Base-by-base conservation (phyloP, 2,113 vertebrate species). In the Trichomycterus rosablanca region DNA sequence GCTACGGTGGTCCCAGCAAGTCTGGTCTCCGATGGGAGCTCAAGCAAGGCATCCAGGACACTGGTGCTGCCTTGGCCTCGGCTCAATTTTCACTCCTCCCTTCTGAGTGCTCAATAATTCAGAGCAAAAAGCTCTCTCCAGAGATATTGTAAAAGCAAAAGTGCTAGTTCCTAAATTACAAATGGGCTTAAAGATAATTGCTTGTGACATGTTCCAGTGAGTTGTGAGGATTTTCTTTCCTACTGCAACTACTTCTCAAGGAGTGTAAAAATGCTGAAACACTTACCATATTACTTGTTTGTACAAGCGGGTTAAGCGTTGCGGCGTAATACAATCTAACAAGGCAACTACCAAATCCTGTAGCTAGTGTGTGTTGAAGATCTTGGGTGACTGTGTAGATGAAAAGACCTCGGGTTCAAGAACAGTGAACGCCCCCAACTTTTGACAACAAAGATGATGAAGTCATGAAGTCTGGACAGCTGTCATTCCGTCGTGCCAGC, bases 111-210 rank as follows among this genome's bases (percentile, higher is more conserved):
- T 71, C 44, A 63, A 68, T 75, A 63, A 75, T 73, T 73, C 67
- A 61, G 28, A 67, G 52, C 67, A 55, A 63, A 59, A 66, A 63
- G 44, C 32, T 34, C 44, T 74, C 70, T 66, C 70, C 44, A 19
- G 65, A 78, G 65, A 51, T 57, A 55, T 52, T 70, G 53, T 50
- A 60, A 59, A 70, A 69, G 56, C 54, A 56, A 65, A 26, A 53
- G 24, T 15, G 42, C 67, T 71, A 63, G 54, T 67, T 71, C 58
- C 73, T 40, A 68, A 71, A 75, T 75, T 63, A 64, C 58, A 73
- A 71, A 60, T 49, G 62, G n/a, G 45, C 61, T 71, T 75, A 68
- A 50, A 57, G 34, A 40, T 58, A 53, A 71, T 62, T 66, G 46
- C 59, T 59, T 68, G 32, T 57, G 66, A 61, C 66, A 61, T 66